Evolutionary conservation across 1,140 invertebrate genomes (phyloP).

Genomic region (Drosophila tropicalis): DNA sequence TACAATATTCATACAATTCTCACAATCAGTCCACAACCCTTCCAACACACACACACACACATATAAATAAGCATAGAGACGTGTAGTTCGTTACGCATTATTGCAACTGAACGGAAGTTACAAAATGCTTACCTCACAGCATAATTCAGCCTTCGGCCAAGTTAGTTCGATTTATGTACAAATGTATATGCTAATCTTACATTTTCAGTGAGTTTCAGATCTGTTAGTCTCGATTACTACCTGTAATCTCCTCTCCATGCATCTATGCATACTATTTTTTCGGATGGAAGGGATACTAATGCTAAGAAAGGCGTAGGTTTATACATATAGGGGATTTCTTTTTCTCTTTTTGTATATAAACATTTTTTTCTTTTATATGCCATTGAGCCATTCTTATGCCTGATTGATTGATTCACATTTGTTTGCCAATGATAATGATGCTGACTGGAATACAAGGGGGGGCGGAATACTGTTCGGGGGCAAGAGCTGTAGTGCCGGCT

Average conservation of each 20-base stretch:
- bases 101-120: not conserved
- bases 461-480: too few relatives aligned
- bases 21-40: not conserved
- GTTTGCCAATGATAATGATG: slow-evolving; percentile 35
- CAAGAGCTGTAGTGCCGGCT: not conserved
- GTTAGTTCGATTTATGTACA: too few relatives aligned
- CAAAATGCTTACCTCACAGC: not conserved
- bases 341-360: not conserved
- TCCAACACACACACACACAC: not conserved
- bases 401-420: slow-evolving; percentile 49
- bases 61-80: not conserved
- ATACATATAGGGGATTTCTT: not conserved
- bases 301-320: not conserved
- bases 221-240: too few relatives aligned
- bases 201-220: too few relatives aligned
- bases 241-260: not conserved
- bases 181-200: too few relatives aligned
- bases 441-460: not conserved
- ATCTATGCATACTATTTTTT: not conserved
- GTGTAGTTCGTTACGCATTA: not conserved
- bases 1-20: not conserved
- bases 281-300: not conserved
- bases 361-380: not conserved
- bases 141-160: not conserved
- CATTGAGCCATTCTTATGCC: slow-evolving; percentile 3